Evolutionary conservation across 2,113 vertebrate genomes (phyloP).

Genomic region (Antechinus flavipes): DNA sequence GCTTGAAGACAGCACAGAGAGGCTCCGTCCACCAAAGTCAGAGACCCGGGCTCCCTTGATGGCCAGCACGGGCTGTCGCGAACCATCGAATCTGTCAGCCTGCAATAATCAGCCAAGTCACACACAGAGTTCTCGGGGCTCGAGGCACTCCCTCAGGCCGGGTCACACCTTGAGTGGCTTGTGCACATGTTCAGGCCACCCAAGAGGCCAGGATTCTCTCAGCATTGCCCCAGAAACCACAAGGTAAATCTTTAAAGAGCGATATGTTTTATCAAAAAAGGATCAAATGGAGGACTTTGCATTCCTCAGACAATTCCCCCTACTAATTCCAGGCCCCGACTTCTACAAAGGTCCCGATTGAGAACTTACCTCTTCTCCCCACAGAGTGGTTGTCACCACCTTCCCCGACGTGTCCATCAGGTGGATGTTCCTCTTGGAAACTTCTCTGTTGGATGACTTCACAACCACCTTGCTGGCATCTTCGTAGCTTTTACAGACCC

Average conservation of each 20-base stretch:
- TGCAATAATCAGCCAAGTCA: conserved; percentile 76
- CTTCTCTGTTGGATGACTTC: conserved; percentile 92
- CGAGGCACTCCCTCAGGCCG: not conserved
- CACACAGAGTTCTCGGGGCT: not conserved
- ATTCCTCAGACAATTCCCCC: not conserved
- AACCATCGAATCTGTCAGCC: conserved; percentile 97
- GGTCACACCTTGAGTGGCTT: not conserved
- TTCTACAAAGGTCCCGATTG: not conserved
- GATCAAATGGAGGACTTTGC: conserved; percentile 36
- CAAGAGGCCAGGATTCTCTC: not conserved
- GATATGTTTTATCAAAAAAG: not conserved
- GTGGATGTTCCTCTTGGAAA: conserved; percentile 92
- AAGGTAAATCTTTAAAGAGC: not conserved
- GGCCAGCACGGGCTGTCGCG: conserved; percentile 93
- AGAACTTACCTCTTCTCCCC: conserved; percentile 93
- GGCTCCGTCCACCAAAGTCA: conserved; percentile 96
- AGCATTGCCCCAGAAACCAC: not conserved
- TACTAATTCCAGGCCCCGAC: not conserved
- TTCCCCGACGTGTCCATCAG: conserved; percentile 95
- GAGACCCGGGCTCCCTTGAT: conserved; percentile 96
- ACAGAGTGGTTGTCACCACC: conserved; percentile 92
- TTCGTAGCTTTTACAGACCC: conserved; percentile 94
- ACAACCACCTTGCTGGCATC: conserved; percentile 92
- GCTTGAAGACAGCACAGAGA: conserved; percentile 94
- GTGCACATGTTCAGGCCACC: not conserved